Percentiles rank a stretch among this genome's conserved stretches.
Conservation (phyloP, 2,888 invertebrate genomes). For the Chalcis sispes region DNA sequence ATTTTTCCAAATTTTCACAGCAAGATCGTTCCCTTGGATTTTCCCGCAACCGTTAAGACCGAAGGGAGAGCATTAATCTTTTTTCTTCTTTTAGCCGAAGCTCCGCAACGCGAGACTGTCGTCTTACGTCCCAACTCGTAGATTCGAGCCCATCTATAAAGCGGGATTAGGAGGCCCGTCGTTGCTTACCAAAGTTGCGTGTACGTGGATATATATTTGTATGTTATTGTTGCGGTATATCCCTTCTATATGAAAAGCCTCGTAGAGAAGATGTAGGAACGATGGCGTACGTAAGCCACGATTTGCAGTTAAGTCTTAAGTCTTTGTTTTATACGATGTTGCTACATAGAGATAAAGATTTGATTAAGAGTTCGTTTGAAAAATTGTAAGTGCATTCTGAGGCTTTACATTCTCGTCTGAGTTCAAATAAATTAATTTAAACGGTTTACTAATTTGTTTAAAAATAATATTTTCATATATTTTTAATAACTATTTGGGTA, state of each 20-base stretch:
- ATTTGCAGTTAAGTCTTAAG: not conserved
- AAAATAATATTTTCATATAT: too few species aligned
- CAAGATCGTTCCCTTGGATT: not conserved
- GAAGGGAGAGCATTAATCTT: conserved; percentile 46
- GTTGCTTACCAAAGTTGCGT: not conserved
- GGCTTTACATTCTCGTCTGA: too few species aligned
- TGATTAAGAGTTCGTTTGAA: too few species aligned
- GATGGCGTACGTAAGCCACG: not conserved
- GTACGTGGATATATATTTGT: not conserved
- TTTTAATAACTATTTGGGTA: too few species aligned
- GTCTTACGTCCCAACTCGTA: not conserved
- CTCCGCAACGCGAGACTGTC: not conserved
- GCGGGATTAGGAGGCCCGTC: conserved; percentile 38
- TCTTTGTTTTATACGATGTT: too few species aligned
- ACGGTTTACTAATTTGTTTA: too few species aligned
- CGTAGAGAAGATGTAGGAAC: not conserved
- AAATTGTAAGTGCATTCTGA: too few species aligned
- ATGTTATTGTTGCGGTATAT: not conserved
- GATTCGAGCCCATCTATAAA: conserved; percentile 39
- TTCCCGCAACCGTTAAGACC: not conserved
- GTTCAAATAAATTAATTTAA: too few species aligned
- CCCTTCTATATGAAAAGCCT: conserved; percentile 32
- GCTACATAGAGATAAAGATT: too few species aligned
- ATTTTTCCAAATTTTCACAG: conserved; percentile 26
- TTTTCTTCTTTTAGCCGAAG: conserved; percentile 18